Evolutionary conservation across 2,797 vertebrate species (phyloP).

Genomic region (Sebastes itinus): DNA sequence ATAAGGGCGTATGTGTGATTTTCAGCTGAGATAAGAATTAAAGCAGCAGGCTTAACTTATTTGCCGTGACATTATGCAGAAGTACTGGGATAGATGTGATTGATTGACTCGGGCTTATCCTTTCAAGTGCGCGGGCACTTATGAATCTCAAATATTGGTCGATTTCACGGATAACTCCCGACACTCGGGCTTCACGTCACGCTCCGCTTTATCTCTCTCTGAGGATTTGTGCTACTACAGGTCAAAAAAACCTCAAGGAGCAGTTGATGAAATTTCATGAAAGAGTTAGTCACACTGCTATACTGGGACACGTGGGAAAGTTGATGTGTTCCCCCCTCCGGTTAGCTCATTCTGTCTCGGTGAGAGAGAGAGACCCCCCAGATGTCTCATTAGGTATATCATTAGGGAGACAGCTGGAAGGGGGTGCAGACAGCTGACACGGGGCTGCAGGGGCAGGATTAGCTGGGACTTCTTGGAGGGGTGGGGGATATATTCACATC

Average conservation of each 20-base stretch:
- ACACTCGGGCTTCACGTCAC: conserved; percentile 25
- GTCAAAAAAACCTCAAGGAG: conserved; percentile 40
- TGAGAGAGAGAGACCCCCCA: conserved; percentile 71
- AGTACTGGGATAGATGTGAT: conserved; percentile 28
- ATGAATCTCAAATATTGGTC: conserved; percentile 57
- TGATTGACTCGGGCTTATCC: conserved; percentile 46
- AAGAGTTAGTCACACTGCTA: conserved; percentile 56
- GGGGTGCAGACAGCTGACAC: conserved; percentile 76
- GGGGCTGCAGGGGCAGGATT: conserved; percentile 71
- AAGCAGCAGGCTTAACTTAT: conserved; percentile 50
- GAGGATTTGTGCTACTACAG: conserved; percentile 27
- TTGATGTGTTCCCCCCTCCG: conserved; percentile 11
- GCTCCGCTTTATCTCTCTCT: conserved; percentile 16
- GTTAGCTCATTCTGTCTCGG: conserved; percentile 48
- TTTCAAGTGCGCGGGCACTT: conserved; percentile 53
- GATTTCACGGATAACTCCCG: conserved; percentile 59
- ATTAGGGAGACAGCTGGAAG: conserved; percentile 83
- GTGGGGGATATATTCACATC: conserved; percentile 38
- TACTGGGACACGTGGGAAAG: conserved; percentile 72
- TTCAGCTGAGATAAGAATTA: conserved; percentile 45
- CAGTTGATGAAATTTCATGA: conserved; percentile 65
- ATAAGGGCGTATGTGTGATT: not conserved
- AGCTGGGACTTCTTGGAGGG: conserved; percentile 49
- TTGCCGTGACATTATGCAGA: conserved; percentile 58
- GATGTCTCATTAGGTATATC: conserved; percentile 86